These are phyloP conservation scores for Patiria miniata DNA, from an alignment of 35 echinoderm and acorn worm genomes.

Conservation along the genomic window DNA sequence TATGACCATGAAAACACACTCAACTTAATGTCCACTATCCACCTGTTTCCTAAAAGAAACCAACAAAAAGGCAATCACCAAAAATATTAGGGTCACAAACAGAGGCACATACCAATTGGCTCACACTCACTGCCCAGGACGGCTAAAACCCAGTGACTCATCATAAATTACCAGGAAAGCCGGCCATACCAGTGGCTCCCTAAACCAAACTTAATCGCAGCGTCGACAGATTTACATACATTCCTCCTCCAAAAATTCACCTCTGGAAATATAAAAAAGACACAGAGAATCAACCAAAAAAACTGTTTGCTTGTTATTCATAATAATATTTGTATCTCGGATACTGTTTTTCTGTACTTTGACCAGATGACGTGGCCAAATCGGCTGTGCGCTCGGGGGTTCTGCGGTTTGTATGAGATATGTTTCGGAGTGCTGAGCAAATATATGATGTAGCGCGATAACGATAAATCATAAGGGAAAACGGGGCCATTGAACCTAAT, in stretches of 20 bases:
- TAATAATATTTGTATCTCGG: neutral
- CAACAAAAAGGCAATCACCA: no score
- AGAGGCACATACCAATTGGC: neutral
- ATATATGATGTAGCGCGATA: neutral
- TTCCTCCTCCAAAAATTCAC: neutral
- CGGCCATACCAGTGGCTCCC: neutral
- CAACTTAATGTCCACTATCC: no score
- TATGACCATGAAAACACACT: no score
- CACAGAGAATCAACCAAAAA: neutral
- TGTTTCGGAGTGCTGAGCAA: neutral
- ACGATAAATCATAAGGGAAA: neutral
- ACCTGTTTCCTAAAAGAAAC: no score
- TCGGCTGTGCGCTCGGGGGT: neutral
- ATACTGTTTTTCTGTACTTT: slow-evolving; percentile 26
- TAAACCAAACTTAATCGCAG: neutral
- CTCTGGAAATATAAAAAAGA: no score
- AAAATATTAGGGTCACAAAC: neutral
- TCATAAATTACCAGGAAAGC: slow-evolving; percentile 23
- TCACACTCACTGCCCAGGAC: neutral
- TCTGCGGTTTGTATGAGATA: slow-evolving; percentile 7
- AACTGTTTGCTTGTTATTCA: neutral
- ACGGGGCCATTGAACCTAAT: neutral
- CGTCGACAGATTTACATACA: slow-evolving; percentile 18
- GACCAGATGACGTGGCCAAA: neutral
- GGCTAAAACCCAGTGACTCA: slow-evolving; percentile 3